These are phyloP conservation scores for Delphinapterus leucas DNA, from an alignment of 2,113 vertebrate species.

Conservation along the genomic window DNA sequence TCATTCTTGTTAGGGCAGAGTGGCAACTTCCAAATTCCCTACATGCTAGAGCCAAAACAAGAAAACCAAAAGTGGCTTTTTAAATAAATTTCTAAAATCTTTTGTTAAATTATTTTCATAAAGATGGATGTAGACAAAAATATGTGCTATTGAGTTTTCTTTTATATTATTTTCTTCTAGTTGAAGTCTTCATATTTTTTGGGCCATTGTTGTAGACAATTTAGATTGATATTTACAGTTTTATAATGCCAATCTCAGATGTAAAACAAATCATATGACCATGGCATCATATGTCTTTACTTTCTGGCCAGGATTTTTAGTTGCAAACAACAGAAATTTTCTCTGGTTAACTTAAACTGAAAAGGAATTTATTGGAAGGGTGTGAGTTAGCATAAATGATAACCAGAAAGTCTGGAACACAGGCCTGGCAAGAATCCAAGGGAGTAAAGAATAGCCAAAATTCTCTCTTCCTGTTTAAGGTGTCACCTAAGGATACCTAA, in stretches of 20 bases:
- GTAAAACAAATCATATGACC: not conserved
- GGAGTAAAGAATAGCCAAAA: not conserved
- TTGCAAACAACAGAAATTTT: not conserved
- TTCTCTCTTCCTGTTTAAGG: not conserved
- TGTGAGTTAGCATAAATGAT: not conserved
- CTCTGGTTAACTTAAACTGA: not conserved
- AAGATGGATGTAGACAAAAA: not conserved
- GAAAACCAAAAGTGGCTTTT: not conserved
- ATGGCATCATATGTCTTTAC: not conserved
- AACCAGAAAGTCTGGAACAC: not conserved
- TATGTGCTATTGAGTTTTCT: not conserved
- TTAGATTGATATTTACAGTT: not conserved
- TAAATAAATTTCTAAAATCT: not conserved
- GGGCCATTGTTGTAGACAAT: not conserved
- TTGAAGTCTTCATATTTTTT: not conserved
- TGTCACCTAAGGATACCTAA: not conserved
- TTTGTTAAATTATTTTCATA: not conserved
- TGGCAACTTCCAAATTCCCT: not conserved
- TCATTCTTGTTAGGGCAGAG: not conserved
- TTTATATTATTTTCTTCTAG: not conserved
- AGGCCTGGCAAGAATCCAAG: not conserved
- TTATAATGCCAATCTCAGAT: not conserved
- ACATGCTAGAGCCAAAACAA: not conserved
- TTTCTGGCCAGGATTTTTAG: not conserved
- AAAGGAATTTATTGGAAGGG: not conserved